These are phyloP conservation scores for Drosophila nebulosa DNA, from an alignment of 1,140 invertebrate genomes.

Conservation along the genomic window DNA sequence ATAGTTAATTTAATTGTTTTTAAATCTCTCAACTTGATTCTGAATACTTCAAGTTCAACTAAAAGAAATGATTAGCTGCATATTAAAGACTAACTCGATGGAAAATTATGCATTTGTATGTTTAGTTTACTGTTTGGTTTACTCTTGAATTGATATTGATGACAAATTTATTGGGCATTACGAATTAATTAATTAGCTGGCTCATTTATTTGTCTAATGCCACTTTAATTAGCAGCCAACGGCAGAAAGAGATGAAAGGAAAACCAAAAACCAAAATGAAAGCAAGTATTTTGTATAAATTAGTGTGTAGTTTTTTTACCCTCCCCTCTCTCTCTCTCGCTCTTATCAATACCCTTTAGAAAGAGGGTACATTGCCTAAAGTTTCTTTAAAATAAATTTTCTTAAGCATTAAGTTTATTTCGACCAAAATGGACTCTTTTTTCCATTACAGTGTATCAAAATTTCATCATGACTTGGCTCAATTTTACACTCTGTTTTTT, in stretches of 20 bases:
- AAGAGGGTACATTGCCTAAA: too few relatives aligned
- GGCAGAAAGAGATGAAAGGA: not conserved
- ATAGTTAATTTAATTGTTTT: too few relatives aligned
- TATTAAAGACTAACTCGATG: not conserved
- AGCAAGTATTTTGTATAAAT: conserved; percentile 28
- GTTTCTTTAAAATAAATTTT: too few relatives aligned
- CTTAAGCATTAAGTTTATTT: too few relatives aligned
- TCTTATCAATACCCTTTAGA: too few relatives aligned
- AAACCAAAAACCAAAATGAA: conserved; percentile 9
- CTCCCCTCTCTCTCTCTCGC: too few relatives aligned
- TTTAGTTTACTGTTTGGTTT: not conserved
- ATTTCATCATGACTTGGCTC: not conserved
- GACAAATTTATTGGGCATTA: conserved; percentile 61
- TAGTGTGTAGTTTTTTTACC: not conserved
- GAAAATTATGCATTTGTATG: not conserved
- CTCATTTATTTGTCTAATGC: conserved; percentile 63
- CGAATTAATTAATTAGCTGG: conserved; percentile 66
- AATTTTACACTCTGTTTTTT: not conserved
- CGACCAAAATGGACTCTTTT: too few relatives aligned
- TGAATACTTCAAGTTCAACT: too few relatives aligned
- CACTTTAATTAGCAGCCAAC: conserved; percentile 34
- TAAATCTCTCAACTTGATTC: too few relatives aligned
- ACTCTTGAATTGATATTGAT: conserved; percentile 52
- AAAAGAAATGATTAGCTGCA: too few relatives aligned
- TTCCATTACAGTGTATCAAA: not conserved